phyloP scores from a whole-genome alignment of 2,797 vertebrate species.

The Lepilemur ruficaudatus region DNA sequence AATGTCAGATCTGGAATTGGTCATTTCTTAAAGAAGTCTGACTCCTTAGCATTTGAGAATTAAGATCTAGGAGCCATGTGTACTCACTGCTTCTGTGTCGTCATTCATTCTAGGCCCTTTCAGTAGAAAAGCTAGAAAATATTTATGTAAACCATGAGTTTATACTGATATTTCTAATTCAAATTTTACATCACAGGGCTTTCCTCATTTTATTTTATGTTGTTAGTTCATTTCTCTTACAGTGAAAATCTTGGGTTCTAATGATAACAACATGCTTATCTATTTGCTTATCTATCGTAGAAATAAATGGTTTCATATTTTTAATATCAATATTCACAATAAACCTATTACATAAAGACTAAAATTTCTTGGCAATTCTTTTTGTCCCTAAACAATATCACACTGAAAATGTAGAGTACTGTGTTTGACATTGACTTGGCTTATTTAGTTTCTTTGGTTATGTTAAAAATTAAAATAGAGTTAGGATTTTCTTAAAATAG shows the following conservation, averaged over 20 bases:
- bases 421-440: neutral
- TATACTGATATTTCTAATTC: neutral
- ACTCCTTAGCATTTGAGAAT: neutral
- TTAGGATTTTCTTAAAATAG: neutral
- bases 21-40: neutral
- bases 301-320: neutral
- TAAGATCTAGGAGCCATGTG: neutral
- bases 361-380: neutral
- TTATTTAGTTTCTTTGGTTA: neutral
- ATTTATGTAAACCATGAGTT: neutral
- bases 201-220: neutral
- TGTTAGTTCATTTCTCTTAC: neutral
- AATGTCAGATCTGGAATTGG: neutral
- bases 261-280: neutral
- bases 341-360: neutral
- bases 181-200: neutral
- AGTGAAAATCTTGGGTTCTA: neutral
- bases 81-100: neutral
- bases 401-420: neutral
- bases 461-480: neutral
- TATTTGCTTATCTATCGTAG: neutral
- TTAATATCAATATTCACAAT: neutral
- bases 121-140: neutral
- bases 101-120: neutral
- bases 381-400: neutral